phyloP scores from a whole-genome alignment of 30 jellyfish, hydroid and myxozoan species.

The Morbakka virulenta region DNA sequence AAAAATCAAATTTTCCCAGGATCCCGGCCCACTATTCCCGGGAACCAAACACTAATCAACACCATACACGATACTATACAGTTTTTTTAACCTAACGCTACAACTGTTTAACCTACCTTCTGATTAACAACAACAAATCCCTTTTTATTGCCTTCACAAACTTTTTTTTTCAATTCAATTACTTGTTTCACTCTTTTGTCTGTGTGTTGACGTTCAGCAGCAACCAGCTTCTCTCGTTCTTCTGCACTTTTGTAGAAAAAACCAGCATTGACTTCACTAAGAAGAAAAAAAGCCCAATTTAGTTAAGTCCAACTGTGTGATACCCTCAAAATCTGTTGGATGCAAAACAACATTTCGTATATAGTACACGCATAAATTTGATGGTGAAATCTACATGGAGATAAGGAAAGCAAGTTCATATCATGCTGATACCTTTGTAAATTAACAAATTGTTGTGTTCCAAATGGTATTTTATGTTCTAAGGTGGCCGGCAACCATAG shows the following conservation, averaged over 20 bases:
- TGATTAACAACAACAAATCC: conserved; percentile 96
- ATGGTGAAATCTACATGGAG: too few species aligned
- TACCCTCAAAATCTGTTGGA: too few species aligned
- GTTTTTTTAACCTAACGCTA: not conserved
- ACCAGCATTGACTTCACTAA: conserved; percentile 99
- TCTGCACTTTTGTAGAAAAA: conserved; percentile 99
- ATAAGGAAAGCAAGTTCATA: too few species aligned
- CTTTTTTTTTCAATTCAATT: conserved; percentile 78
- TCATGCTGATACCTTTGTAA: too few species aligned
- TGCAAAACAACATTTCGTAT: too few species aligned
- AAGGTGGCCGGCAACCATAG: too few species aligned
- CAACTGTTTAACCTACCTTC: conserved; percentile 72
- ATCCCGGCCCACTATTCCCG: too few species aligned
- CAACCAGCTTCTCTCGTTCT: conserved; percentile 90
- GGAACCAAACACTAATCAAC: too few species aligned
- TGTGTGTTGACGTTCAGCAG: conserved; percentile 92
- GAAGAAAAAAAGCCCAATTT: not conserved
- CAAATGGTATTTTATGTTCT: too few species aligned
- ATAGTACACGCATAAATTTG: too few species aligned
- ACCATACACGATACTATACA: not conserved
- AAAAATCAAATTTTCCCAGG: too few species aligned
- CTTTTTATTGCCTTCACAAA: conserved; percentile 88
- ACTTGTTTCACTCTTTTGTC: conserved; percentile 87
- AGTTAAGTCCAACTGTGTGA: not conserved
- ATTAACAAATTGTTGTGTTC: too few species aligned